Evolutionary conservation across 2,797 vertebrate genomes (phyloP).

Genomic region (Melanotaenia trifasciata): DNA sequence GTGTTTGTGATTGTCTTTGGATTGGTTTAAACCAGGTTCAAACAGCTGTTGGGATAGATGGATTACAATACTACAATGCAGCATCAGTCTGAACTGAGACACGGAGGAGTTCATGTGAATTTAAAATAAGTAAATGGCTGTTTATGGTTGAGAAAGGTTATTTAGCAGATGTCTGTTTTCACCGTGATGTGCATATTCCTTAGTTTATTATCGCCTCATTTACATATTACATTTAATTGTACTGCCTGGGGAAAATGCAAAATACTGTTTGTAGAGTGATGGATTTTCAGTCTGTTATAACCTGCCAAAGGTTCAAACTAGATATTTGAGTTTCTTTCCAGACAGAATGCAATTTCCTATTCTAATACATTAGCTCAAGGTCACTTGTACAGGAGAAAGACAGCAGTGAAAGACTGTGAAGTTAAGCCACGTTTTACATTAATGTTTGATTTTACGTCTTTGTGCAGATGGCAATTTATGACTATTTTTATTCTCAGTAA

Average conservation of each 20-base stretch:
- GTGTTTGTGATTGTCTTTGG: constrained; percentile 64
- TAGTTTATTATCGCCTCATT: constrained; percentile 36
- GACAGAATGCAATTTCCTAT: constrained; percentile 34
- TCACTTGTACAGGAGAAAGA: constrained; percentile 33
- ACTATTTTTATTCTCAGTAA: constrained; percentile 37
- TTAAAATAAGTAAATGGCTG: constrained; percentile 61
- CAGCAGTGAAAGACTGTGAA: constrained; percentile 29
- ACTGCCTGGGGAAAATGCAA: constrained; percentile 7
- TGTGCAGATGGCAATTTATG: constrained; percentile 40
- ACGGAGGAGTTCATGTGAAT: constrained; percentile 53
- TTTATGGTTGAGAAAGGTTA: constrained; percentile 60
- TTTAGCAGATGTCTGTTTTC: constrained; percentile 65
- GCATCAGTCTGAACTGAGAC: constrained; percentile 60
- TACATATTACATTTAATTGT: constrained; percentile 48
- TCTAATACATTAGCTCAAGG: constrained; percentile 54
- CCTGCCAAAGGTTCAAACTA: constrained; percentile 30
- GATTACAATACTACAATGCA: constrained; percentile 64
- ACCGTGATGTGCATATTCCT: constrained; percentile 17
- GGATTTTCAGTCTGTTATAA: constrained; percentile 40
- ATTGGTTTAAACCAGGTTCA: constrained; percentile 75
- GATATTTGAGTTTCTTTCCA: constrained; percentile 27
- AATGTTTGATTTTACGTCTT: constrained; percentile 51
- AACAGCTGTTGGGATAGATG: constrained; percentile 61
- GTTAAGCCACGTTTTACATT: constrained; percentile 42
- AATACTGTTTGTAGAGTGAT: constrained; percentile 13